Conservation (phyloP, 1,140 invertebrate genomes). For the Hypothenemus hampei region DNA sequence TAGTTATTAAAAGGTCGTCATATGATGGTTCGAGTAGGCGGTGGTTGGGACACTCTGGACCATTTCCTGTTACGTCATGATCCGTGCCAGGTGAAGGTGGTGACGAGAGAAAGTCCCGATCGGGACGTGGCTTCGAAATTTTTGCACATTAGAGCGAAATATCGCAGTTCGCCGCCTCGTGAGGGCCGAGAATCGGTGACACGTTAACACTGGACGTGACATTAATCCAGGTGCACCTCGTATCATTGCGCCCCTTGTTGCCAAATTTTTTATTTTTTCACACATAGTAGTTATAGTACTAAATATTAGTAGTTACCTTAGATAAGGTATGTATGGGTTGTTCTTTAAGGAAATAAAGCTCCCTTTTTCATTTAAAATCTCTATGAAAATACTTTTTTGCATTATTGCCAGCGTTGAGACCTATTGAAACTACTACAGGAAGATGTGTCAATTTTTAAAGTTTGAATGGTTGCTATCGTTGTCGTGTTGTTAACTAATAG, state of each 20-base stretch:
- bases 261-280: not conserved
- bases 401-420: too few relatives aligned
- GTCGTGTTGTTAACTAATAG: too few relatives aligned
- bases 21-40: constrained; percentile 92
- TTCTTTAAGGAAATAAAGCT: too few relatives aligned
- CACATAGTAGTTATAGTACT: too few relatives aligned
- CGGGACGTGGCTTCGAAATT: constrained; percentile 50
- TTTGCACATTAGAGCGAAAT: constrained; percentile 68
- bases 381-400: too few relatives aligned
- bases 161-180: constrained; percentile 59
- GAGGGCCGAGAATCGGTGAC: constrained; percentile 43
- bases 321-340: too few relatives aligned
- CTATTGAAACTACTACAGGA: too few relatives aligned
- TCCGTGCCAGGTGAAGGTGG: constrained; percentile 75
- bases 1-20: constrained; percentile 79
- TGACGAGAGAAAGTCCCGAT: constrained; percentile 49
- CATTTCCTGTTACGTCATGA: constrained; percentile 87
- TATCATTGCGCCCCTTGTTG: not conserved
- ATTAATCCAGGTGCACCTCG: not conserved
- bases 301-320: too few relatives aligned
- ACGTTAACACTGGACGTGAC: constrained; percentile 19
- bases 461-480: too few relatives aligned
- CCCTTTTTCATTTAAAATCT: too few relatives aligned
- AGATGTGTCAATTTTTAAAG: too few relatives aligned
- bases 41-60: constrained; percentile 88